Evolutionary conservation across 2,888 invertebrate species (phyloP).

Genomic region (Agonum fuliginosum): DNA sequence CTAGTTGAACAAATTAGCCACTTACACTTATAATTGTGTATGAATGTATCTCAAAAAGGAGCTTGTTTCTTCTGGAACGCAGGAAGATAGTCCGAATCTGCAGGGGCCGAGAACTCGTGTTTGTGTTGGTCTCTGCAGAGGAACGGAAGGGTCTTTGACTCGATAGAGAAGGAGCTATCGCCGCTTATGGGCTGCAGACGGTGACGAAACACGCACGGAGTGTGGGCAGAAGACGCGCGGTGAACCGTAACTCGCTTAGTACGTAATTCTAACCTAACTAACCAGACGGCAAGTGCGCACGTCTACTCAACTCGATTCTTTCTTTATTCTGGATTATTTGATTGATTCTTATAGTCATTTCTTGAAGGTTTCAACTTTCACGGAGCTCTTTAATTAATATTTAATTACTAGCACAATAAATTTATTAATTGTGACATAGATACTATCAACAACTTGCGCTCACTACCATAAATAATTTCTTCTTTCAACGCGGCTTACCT

Average conservation of each 20-base stretch:
- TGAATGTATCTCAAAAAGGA: too few species aligned
- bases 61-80: too few species aligned
- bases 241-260: conserved; percentile 63
- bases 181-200: conserved; percentile 38
- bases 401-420: conserved; percentile 39
- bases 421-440: conserved; percentile 40
- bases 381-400: conserved; percentile 39
- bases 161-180: conserved; percentile 61
- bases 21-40: too few species aligned
- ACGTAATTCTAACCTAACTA: conserved; percentile 46
- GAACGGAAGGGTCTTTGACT: conserved; percentile 68
- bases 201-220: conserved; percentile 55
- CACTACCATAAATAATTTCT: neutral
- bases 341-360: conserved; percentile 15
- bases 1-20: too few species aligned
- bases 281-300: conserved; percentile 20
- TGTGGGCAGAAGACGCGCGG: conserved; percentile 48
- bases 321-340: conserved; percentile 12
- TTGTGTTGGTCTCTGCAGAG: conserved; percentile 36
- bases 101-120: neutral
- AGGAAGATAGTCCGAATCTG: too few species aligned
- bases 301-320: neutral
- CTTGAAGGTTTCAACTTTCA: conserved; percentile 41
- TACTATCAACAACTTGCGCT: conserved; percentile 6
- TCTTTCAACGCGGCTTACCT: neutral